Evolutionary conservation across 2,888 invertebrate genomes (phyloP).

Genomic region (Dryobota labecula): DNA sequence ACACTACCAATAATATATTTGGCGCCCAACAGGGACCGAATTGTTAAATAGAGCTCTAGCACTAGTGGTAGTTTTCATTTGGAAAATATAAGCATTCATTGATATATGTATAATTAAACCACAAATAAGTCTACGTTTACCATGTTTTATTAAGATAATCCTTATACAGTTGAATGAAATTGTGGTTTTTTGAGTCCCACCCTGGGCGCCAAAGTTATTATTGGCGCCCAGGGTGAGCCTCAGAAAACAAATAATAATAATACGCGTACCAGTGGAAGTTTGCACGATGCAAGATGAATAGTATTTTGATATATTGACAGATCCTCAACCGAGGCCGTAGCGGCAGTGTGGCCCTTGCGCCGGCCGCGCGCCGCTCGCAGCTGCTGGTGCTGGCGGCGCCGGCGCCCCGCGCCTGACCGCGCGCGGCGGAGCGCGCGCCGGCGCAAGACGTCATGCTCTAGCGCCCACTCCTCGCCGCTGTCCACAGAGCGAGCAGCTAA

Average conservation of each 20-base stretch:
- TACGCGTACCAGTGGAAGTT: not conserved
- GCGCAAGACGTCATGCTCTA: too few relatives aligned
- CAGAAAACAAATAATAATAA: not conserved
- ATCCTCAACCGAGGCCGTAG: constrained; percentile 84
- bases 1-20: not conserved
- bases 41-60: too few relatives aligned
- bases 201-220: not conserved
- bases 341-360: constrained; percentile 77
- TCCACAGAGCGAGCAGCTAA: constrained; percentile 36
- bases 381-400: constrained; percentile 80
- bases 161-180: not conserved
- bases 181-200: not conserved
- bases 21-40: not conserved
- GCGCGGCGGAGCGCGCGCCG: constrained; percentile 73
- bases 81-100: not conserved
- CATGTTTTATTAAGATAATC: too few relatives aligned
- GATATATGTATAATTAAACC: too few relatives aligned
- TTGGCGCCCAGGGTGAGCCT: not conserved
- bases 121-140: too few relatives aligned
- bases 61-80: not conserved
- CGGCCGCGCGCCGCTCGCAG: constrained; percentile 79
- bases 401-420: constrained; percentile 83
- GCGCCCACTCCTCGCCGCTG: constrained; percentile 51
- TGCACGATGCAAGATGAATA: not conserved
- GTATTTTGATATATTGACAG: constrained; percentile 68